Base-by-base conservation (phyloP, 2,888 invertebrate species). In the Cheilosia grossa region DNA sequence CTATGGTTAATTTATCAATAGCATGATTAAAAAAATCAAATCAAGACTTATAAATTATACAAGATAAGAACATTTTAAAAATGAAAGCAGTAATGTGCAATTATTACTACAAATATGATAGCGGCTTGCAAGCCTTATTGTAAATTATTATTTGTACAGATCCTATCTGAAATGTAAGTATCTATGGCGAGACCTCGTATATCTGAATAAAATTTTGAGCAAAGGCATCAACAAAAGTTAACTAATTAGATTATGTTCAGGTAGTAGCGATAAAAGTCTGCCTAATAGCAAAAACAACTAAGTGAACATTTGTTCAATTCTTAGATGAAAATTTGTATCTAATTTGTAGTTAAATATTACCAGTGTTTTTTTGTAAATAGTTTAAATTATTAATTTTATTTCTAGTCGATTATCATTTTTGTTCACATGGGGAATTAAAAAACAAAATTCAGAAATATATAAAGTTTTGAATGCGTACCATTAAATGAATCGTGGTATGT, bases 1-100 rank as follows among this genome's bases (percentile, higher is more conserved):
- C 49, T 49, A 56, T 64, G 49, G 61, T 54, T 56, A 67, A 21
- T 63, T 67, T 47, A 75, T 47, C 24, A 27, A 74, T 74, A 56
- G 51, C 27, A 78, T 69, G 64, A 79, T 73, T 79, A 58, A 58
- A 79, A 27, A 66, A 51, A 69, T 75, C 49, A 69, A 74, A 81
- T 70, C 40, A 77, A 75, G 77, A 77, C 77, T 77, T 58, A 79
- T 53, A 44, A 19, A 44, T 54, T 49, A 47, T 54, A 27, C 27
- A 44, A 27, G n/a, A 53, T 19, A 30, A 47, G 33, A 37, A 58
- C 10, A 19, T 21, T 30, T 15, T 17, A 44, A 63, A 37, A 33
- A 33, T 37, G 10, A 21, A 10, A 47, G 15, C 63, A 19, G 49
- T 63, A 21, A 63, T 63, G 37, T 37, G 37, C 17, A 42, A 15